These are phyloP conservation scores for Atlantisia rogersi DNA, from an alignment of 2,113 vertebrate genomes.

Conservation along the genomic window DNA sequence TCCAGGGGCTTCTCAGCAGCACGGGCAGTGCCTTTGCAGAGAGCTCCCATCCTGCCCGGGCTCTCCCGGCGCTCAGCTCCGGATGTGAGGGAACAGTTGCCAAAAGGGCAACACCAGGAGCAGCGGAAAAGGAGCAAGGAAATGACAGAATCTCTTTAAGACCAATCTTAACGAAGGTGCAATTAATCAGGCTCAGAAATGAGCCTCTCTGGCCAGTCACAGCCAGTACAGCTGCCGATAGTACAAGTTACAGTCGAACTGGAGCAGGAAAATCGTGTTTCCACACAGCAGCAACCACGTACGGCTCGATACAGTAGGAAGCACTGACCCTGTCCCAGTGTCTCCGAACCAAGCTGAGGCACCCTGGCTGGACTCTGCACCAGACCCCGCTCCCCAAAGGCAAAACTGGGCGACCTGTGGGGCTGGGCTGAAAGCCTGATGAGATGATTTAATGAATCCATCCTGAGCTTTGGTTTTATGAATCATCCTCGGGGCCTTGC, in stretches of 20 bases:
- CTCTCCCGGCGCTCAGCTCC: not conserved
- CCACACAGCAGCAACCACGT: rapidly evolving
- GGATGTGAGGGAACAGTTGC: rapidly evolving
- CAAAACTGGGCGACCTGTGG: not conserved
- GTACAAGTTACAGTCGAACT: rapidly evolving
- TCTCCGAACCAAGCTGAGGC: not conserved
- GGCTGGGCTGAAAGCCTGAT: not conserved
- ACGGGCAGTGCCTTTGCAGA: not conserved
- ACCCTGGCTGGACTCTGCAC: not conserved
- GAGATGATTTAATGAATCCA: conserved; percentile 36
- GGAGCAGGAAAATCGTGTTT: rapidly evolving
- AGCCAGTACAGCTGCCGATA: not conserved
- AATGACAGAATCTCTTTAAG: not conserved
- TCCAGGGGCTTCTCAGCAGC: not conserved
- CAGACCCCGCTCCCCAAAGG: not conserved
- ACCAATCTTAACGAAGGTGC: not conserved
- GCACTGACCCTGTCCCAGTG: not conserved
- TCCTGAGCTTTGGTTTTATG: not conserved
- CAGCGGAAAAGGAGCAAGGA: not conserved
- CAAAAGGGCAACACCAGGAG: not conserved
- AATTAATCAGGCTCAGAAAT: conserved; percentile 52
- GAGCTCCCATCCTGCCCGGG: not conserved
- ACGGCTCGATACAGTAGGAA: rapidly evolving
- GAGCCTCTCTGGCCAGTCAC: not conserved
- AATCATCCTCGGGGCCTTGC: conserved; percentile 37